phyloP scores from a whole-genome alignment of 2,888 invertebrate genomes.

The Seira sanloemensis region DNA sequence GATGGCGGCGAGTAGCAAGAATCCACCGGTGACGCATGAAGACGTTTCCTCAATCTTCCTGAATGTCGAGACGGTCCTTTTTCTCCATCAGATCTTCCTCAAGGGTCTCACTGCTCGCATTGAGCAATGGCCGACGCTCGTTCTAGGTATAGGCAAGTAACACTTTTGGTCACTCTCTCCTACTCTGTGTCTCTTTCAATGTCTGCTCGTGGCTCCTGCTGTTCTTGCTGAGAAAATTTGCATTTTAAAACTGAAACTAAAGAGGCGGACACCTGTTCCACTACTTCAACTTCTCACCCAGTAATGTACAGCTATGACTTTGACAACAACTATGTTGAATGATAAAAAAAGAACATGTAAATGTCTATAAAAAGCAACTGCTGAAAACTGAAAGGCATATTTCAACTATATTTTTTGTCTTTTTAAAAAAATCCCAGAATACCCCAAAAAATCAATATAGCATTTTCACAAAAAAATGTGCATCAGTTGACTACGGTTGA shows the following conservation, averaged over 20 bases:
- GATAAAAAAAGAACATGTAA: not conserved
- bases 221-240: constrained; percentile 54
- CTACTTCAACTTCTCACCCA: not conserved
- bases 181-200: constrained; percentile 60
- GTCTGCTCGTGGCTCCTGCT: constrained; percentile 43
- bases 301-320: constrained; percentile 4
- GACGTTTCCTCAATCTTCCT: constrained; percentile 96
- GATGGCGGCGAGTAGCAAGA: constrained; percentile 92
- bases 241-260: constrained; percentile 5
- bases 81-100: constrained; percentile 94
- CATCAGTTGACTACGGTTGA: not conserved
- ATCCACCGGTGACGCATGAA: constrained; percentile 93
- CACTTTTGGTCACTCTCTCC: constrained; percentile 67
- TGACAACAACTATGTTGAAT: not conserved
- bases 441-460: not conserved
- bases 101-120: constrained; percentile 93
- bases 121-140: constrained; percentile 95
- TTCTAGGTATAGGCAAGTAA: constrained; percentile 81
- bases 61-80: constrained; percentile 93
- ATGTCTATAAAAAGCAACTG: constrained; percentile 1
- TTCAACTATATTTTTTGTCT: not conserved
- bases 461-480: constrained; percentile 24
- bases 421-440: constrained; percentile 12
- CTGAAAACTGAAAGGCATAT: not conserved
- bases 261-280: constrained; percentile 5